Conservation (phyloP, 2,888 invertebrate genomes). For the Mythimna ferrago region DNA sequence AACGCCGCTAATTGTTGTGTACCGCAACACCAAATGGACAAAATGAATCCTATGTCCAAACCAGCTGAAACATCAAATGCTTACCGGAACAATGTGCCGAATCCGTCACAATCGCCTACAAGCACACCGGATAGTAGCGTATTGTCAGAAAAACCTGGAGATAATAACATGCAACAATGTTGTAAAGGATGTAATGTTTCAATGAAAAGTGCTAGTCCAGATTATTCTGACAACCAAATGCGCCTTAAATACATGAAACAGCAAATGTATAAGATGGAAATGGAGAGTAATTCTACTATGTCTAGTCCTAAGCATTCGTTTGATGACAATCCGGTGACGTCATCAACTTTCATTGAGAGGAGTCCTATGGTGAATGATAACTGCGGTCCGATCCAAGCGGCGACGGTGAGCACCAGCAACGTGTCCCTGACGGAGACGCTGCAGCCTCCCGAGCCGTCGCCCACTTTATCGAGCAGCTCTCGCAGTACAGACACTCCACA, state of each 20-base stretch:
- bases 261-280: conserved; percentile 84
- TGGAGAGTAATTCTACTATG: conserved; percentile 86
- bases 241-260: conserved; percentile 84
- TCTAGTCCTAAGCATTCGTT: conserved; percentile 90
- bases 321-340: conserved; percentile 92
- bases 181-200: conserved; percentile 89
- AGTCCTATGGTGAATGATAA: conserved; percentile 91
- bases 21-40: conserved; percentile 77
- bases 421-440: conserved; percentile 92
- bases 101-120: conserved; percentile 84
- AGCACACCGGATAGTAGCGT: conserved; percentile 88
- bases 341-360: conserved; percentile 92
- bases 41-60: conserved; percentile 75
- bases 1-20: conserved; percentile 69
- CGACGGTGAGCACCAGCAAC: conserved; percentile 96
- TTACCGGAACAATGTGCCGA: conserved; percentile 81
- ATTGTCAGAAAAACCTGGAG: conserved; percentile 79
- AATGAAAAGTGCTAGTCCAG: conserved; percentile 83
- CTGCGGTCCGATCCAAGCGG: conserved; percentile 95
- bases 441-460: conserved; percentile 91
- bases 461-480: conserved; percentile 90
- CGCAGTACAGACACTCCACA: conserved; percentile 87
- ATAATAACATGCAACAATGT: conserved; percentile 80
- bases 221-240: conserved; percentile 81
- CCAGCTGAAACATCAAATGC: conserved; percentile 74